These are phyloP conservation scores for Artibeus lituratus DNA, from an alignment of 2,797 vertebrate species.

Conservation along the genomic window DNA sequence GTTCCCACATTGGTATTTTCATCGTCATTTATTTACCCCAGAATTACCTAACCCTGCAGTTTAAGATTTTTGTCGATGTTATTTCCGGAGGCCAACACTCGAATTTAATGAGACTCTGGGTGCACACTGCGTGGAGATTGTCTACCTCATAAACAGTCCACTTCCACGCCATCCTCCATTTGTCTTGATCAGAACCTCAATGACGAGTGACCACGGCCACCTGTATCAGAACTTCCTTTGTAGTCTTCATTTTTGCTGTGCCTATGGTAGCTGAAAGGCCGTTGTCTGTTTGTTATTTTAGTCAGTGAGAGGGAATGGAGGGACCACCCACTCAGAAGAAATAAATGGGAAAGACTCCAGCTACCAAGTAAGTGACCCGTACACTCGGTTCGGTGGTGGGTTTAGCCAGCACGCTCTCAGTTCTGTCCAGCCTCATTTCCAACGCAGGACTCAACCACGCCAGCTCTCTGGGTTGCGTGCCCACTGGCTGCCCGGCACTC, in stretches of 20 bases:
- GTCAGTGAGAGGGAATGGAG: constrained; percentile 82
- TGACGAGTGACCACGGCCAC: neutral
- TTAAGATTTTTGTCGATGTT: neutral
- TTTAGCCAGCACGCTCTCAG: neutral
- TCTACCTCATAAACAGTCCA: rapidly evolving
- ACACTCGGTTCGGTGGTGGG: constrained; percentile 69
- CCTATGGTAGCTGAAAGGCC: constrained; percentile 32
- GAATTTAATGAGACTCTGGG: neutral
- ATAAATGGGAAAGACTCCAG: constrained; percentile 71
- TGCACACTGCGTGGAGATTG: neutral
- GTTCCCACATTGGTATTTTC: neutral
- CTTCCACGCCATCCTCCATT: neutral
- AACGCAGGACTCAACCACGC: neutral
- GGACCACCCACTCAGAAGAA: constrained; percentile 67
- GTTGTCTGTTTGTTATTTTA: constrained; percentile 82
- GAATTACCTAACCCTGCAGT: neutral
- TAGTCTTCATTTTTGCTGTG: neutral
- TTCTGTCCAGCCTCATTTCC: neutral
- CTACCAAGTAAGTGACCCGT: constrained; percentile 80
- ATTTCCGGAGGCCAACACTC: neutral
- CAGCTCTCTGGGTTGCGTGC: neutral
- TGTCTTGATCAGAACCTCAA: neutral
- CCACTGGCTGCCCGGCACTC: neutral
- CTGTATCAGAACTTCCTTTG: neutral
- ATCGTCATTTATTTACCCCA: neutral